Percentiles rank a stretch among this genome's conserved stretches.
Evolutionary conservation across 2,113 vertebrate genomes (phyloP).

Genomic region (Pomatorhinus ruficollis): DNA sequence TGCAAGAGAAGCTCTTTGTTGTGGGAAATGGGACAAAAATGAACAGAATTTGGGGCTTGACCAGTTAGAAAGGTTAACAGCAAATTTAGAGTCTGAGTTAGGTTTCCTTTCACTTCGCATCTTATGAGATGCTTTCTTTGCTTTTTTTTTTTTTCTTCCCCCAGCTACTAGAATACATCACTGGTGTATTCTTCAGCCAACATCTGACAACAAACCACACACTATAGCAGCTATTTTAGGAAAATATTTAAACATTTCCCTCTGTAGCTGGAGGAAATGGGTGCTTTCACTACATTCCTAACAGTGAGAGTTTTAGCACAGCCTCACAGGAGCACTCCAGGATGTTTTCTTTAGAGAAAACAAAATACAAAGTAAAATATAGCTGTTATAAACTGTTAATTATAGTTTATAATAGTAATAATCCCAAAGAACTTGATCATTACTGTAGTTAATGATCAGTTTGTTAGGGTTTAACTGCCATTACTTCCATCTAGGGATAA

Average conservation of each 20-base stretch:
- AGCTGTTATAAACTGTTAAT: constrained; percentile 68
- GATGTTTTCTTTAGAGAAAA: constrained; percentile 27
- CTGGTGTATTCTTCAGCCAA: neutral
- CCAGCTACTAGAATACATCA: too few species aligned
- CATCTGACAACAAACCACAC: neutral
- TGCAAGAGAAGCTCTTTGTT: neutral
- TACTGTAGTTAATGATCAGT: constrained; percentile 72
- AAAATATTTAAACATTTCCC: neutral
- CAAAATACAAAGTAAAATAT: constrained; percentile 62
- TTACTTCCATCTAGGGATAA: constrained; percentile 64
- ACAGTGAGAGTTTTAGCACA: neutral
- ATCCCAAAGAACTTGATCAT: constrained; percentile 71
- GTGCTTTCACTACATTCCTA: neutral
- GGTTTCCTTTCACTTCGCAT: neutral
- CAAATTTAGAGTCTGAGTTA: neutral
- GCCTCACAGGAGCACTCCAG: neutral
- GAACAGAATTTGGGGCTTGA: neutral
- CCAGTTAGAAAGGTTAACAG: neutral
- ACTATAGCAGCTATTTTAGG: neutral
- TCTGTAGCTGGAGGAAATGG: neutral
- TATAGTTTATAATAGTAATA: constrained; percentile 69
- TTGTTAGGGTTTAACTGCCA: constrained; percentile 67
- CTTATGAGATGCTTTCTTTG: neutral
- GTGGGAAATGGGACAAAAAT: neutral
- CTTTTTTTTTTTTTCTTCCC: neutral